These are phyloP conservation scores for Probaryconus sp. DNA, from an alignment of 1,140 invertebrate species.

Conservation along the genomic window DNA sequence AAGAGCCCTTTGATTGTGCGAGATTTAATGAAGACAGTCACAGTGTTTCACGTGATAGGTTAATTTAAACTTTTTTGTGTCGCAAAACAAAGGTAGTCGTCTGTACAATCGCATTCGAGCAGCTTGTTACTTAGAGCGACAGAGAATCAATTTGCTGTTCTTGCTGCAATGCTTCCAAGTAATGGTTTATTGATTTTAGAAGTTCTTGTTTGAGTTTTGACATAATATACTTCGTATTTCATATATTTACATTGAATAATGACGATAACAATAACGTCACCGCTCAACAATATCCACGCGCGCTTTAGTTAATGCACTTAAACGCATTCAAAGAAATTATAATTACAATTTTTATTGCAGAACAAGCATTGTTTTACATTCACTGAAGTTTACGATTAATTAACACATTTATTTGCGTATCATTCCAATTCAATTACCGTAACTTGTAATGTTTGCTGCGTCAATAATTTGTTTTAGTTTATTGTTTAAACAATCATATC, in stretches of 20 bases:
- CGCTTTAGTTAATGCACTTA: too few species aligned
- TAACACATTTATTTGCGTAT: too few species aligned
- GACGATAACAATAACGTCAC: too few species aligned
- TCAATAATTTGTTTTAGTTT: too few species aligned
- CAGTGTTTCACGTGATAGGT: not conserved
- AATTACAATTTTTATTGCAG: too few species aligned
- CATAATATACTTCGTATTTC: slow-evolving; percentile 25
- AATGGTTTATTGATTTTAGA: slow-evolving; percentile 49
- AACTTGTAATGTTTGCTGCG: too few species aligned
- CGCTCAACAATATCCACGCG: too few species aligned
- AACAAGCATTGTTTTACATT: too few species aligned
- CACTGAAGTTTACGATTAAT: too few species aligned
- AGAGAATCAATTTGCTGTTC: slow-evolving; percentile 45
- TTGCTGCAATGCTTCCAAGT: slow-evolving; percentile 32
- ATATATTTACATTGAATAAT: slow-evolving; percentile 10
- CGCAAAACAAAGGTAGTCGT: slow-evolving; percentile 6
- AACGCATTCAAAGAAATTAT: too few species aligned
- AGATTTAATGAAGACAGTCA: not conserved
- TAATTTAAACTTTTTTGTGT: slow-evolving; percentile 9
- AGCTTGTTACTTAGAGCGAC: slow-evolving; percentile 33
- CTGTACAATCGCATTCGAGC: slow-evolving; percentile 16
- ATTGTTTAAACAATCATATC: too few species aligned
- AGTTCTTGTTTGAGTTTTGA: slow-evolving; percentile 36
- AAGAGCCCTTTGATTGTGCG: not conserved
- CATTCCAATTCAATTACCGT: too few species aligned